These are phyloP conservation scores for Bombus balteatus DNA, from an alignment of 1,140 invertebrate species.

Conservation along the genomic window DNA sequence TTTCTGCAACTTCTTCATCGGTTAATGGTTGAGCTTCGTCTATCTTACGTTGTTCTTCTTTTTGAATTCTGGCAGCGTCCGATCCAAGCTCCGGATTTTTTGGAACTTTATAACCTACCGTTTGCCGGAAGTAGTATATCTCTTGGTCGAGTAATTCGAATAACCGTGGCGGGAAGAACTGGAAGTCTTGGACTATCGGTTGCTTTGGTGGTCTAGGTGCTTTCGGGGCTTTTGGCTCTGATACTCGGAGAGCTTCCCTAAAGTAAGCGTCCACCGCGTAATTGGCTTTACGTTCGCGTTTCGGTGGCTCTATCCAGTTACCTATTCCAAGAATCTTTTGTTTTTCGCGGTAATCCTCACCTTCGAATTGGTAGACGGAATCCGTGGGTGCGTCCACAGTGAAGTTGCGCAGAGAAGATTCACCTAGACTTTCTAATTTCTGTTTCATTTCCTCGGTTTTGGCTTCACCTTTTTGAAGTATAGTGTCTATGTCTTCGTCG, in stretches of 20 bases:
- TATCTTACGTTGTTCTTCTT: slow-evolving; percentile 98
- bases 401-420: slow-evolving; percentile 96
- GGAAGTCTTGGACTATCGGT: slow-evolving; percentile 99
- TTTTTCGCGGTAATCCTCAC: slow-evolving; percentile 93
- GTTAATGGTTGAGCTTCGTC: slow-evolving; percentile 95
- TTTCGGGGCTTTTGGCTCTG: slow-evolving; percentile 99
- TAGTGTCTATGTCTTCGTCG: slow-evolving; percentile 98
- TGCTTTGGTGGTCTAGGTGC: slow-evolving; percentile 99
- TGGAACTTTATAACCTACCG: slow-evolving; percentile 97
- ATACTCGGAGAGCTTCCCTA: slow-evolving; percentile 96
- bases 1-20: slow-evolving; percentile 95
- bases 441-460: slow-evolving; percentile 97
- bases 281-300: slow-evolving; percentile 98
- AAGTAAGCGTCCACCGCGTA: slow-evolving; percentile 99
- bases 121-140: slow-evolving; percentile 98
- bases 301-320: slow-evolving; percentile 99
- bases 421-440: slow-evolving; percentile 94
- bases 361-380: slow-evolving; percentile 99
- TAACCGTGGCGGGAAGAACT: slow-evolving; percentile 98
- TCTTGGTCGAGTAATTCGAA: slow-evolving; percentile 99
- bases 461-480: slow-evolving; percentile 94
- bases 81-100: slow-evolving; percentile 97
- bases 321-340: slow-evolving; percentile 93
- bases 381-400: slow-evolving; percentile 95
- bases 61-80: slow-evolving; percentile 95